Conservation (phyloP, 1,140 invertebrate genomes). For the Piezodorus guildinii region DNA sequence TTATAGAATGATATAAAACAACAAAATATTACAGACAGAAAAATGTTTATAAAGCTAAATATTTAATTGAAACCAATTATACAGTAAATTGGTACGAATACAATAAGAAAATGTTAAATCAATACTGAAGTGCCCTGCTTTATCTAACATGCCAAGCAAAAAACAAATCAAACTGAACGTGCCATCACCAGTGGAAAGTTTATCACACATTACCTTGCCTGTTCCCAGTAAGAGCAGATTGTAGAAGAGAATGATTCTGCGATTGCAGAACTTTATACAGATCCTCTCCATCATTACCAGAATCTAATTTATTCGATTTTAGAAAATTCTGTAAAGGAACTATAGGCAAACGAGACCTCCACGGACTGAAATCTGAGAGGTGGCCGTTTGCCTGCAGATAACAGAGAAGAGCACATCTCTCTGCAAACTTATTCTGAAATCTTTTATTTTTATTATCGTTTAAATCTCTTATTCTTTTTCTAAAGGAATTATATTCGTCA, state of each 20-base stretch:
- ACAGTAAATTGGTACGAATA: too few relatives aligned
- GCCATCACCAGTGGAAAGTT: background rate
- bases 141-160: background rate
- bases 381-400: slow-evolving; percentile 14
- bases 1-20: too few relatives aligned
- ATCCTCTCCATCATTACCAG: slow-evolving; percentile 23
- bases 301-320: slow-evolving; percentile 23
- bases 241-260: slow-evolving; percentile 4
- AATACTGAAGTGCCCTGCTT: background rate
- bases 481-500: slow-evolving; percentile 16
- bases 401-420: slow-evolving; percentile 17
- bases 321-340: slow-evolving; percentile 23
- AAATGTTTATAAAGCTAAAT: too few relatives aligned
- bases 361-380: slow-evolving; percentile 17
- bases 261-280: slow-evolving; percentile 15
- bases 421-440: slow-evolving; percentile 17
- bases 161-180: too few relatives aligned
- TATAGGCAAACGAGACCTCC: slow-evolving; percentile 22
- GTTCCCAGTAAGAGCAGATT: background rate
- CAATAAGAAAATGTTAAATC: too few relatives aligned
- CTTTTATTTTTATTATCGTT: background rate
- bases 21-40: too few relatives aligned
- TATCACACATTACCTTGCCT: background rate
- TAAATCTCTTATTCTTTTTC: slow-evolving; percentile 16
- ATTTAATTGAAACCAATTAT: too few relatives aligned